Evolutionary conservation across 2,888 invertebrate genomes (phyloP), one percentile per base, ranked within the genome.

Genomic region (Hesperia comma): DNA sequence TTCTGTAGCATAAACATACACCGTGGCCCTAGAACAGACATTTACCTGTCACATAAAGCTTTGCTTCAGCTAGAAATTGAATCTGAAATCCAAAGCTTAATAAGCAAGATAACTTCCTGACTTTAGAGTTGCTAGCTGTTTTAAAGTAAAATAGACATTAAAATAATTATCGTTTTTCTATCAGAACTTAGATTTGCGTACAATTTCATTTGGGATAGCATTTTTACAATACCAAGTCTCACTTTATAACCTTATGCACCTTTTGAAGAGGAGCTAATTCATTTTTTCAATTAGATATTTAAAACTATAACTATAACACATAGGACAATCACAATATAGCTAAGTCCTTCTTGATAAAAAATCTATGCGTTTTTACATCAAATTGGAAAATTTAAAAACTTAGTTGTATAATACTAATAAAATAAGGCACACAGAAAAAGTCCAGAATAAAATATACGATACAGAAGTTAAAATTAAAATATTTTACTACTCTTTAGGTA

Each of bases 341-440:
- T 56, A 69, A 68, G 53, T 67, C 51, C 54, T 46, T 63, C 60
- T 70, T 61, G 57, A 61, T 69, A 64, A 53, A 70, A 70, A 69
- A 63, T 66, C 67, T 58, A 63, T 33, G 54, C 60, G 63, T 53
- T 55, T 57, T 63, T 63, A 68, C 63, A 73, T 61, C 68, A 62
- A 70, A 62, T 69, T 55, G 64, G 64, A 67, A 64, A 64, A 49
- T 71, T 61, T 72, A 67, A 64, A 70, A 72, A 75, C 74, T 75
- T 75, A 75, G 73, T 71, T 72, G 72, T 74, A 55, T 26, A 72
- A 76, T 56, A 79, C 79, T 82, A 82, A 83, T 74, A 81, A 84
- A 85, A 81, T 85, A 86, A 85, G 86, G 85, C 85, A 85, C 85
- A 84, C 80, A 80, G 68, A 84, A 84, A n/a, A 76, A 54, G 75